Conservation (phyloP, 1,140 invertebrate species). For the Episyrphus balteatus region DNA sequence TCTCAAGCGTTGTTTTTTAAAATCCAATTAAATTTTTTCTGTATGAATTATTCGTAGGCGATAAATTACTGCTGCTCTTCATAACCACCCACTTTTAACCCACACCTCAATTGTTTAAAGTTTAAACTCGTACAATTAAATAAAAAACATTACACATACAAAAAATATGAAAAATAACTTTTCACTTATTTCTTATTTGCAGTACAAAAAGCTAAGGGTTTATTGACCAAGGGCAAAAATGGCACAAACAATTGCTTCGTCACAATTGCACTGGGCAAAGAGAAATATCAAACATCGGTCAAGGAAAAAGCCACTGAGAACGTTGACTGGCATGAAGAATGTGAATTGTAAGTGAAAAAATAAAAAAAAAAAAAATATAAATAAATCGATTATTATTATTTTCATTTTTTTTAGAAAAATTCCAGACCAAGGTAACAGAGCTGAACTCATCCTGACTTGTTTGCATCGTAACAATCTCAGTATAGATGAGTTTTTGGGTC, state of each 20-base stretch:
- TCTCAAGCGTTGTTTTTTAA: too few species aligned
- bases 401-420: conserved; percentile 48
- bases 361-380: not conserved
- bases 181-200: conserved; percentile 3
- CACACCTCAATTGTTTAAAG: too few species aligned
- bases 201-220: conserved; percentile 71
- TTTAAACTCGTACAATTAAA: too few species aligned
- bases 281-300: conserved; percentile 91
- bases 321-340: conserved; percentile 92
- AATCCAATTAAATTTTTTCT: too few species aligned
- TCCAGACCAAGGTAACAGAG: conserved; percentile 76
- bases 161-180: too few species aligned
- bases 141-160: too few species aligned
- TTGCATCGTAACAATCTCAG: conserved; percentile 81
- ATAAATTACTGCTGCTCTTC: too few species aligned
- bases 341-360: conserved; percentile 64
- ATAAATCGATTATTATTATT: not conserved
- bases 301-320: conserved; percentile 75
- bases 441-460: conserved; percentile 72
- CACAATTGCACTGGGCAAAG: conserved; percentile 85
- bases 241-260: conserved; percentile 93
- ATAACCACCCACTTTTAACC: too few species aligned
- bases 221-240: conserved; percentile 82
- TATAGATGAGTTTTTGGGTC: conserved; percentile 88
- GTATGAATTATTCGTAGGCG: too few species aligned